Conservation (phyloP, 2,113 vertebrate species). For the Phrynosoma platyrhinos region DNA sequence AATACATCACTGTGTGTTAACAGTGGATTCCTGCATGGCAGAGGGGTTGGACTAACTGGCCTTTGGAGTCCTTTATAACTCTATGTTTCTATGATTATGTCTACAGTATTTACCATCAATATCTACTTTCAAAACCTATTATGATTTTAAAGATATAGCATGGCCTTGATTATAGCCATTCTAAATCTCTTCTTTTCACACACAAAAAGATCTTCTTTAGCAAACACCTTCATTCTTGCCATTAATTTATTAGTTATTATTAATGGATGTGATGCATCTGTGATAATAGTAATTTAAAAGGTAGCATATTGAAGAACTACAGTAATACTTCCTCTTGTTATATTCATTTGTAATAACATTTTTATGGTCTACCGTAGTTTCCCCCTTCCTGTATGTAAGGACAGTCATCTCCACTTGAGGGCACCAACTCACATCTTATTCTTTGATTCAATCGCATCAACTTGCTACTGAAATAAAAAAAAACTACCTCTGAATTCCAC, state of each 20-base stretch:
- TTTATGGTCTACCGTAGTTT: conserved; percentile 10
- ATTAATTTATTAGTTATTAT: background rate
- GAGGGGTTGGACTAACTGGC: too few relatives aligned
- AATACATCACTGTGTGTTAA: too few relatives aligned
- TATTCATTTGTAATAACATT: background rate
- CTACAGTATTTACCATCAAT: background rate
- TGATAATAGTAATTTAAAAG: background rate
- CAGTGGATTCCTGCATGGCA: too few relatives aligned
- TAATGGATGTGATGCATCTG: background rate
- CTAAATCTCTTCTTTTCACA: background rate
- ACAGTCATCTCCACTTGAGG: conserved; percentile 76
- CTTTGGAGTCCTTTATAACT: too few relatives aligned
- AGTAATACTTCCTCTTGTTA: background rate
- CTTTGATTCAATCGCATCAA: conserved; percentile 26
- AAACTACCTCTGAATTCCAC: conserved; percentile 7
- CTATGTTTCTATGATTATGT: too few relatives aligned
- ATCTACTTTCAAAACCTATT: background rate
- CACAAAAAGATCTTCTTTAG: too few relatives aligned
- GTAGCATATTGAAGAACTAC: background rate
- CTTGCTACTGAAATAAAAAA: conserved; percentile 32
- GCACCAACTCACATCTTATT: conserved; percentile 72
- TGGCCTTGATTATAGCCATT: background rate
- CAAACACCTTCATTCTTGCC: background rate
- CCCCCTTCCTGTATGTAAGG: conserved; percentile 20
- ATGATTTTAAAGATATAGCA: background rate